Conservation (phyloP, 2,113 vertebrate species). For the Podarcis raffonei region DNA sequence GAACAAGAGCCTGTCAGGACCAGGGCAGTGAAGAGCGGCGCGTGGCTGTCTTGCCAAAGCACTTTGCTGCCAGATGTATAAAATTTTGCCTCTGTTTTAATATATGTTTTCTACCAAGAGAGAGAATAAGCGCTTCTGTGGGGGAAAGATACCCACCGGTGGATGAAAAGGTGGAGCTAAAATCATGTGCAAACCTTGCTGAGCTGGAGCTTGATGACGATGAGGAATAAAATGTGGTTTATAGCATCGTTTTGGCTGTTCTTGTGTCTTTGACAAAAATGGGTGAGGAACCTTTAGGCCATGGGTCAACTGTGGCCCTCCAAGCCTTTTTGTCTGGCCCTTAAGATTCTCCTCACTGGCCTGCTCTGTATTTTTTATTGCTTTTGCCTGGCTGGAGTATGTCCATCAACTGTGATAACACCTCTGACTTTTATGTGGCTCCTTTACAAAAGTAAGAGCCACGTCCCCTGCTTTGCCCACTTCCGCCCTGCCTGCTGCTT, state of each 20-base stretch:
- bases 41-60: neutral
- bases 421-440: too few species aligned
- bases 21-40: slow-evolving; percentile 84
- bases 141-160: slow-evolving; percentile 14
- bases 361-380: too few species aligned
- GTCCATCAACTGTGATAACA: too few species aligned
- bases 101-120: slow-evolving; percentile 67
- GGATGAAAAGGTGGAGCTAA: slow-evolving; percentile 27
- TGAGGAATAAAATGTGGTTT: slow-evolving; percentile 40
- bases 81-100: slow-evolving; percentile 66
- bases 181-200: slow-evolving; percentile 56
- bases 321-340: too few species aligned
- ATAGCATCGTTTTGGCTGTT: slow-evolving; percentile 45
- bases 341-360: too few species aligned
- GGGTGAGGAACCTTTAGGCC: too few species aligned
- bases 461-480: too few species aligned
- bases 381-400: too few species aligned
- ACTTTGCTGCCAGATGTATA: slow-evolving; percentile 49
- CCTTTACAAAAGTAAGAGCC: too few species aligned
- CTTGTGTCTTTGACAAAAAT: slow-evolving; percentile 2
- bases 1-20: slow-evolving; percentile 98
- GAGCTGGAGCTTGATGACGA: slow-evolving; percentile 71
- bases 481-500: too few species aligned
- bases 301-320: too few species aligned
- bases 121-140: slow-evolving; percentile 53